Conservation (phyloP, 2,113 vertebrate genomes). For the Aspiorhynchus laticeps region DNA sequence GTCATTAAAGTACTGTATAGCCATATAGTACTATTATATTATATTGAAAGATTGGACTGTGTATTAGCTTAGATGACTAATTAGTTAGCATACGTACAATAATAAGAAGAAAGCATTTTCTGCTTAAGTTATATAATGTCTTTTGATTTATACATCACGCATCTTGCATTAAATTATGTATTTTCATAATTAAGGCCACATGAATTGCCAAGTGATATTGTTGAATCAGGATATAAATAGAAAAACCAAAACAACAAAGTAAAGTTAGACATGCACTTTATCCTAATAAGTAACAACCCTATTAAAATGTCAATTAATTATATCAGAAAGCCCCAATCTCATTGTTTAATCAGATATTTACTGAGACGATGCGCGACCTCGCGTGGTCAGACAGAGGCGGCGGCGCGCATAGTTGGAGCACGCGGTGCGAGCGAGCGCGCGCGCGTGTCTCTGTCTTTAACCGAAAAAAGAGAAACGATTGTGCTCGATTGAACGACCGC, state of each 20-base stretch:
- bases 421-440: neutral
- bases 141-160: neutral
- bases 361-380: conserved; percentile 41
- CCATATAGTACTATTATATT: too few species aligned
- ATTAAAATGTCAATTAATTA: neutral
- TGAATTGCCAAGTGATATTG: neutral
- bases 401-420: conserved; percentile 42
- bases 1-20: too few species aligned
- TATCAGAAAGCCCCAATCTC: neutral
- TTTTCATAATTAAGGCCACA: neutral
- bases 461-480: conserved; percentile 5
- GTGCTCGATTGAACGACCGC: conserved; percentile 14
- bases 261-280: neutral
- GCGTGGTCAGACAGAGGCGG: conserved; percentile 42
- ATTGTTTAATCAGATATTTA: neutral
- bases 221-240: neutral
- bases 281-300: neutral
- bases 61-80: neutral
- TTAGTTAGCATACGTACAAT: neutral
- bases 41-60: too few species aligned
- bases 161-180: neutral
- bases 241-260: neutral
- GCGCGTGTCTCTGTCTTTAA: conserved; percentile 21
- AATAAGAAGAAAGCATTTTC: neutral
- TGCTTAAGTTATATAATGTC: neutral